These are phyloP conservation scores for Mesochorus sp. DNA, from an alignment of 2,888 invertebrate genomes.

Conservation along the genomic window DNA sequence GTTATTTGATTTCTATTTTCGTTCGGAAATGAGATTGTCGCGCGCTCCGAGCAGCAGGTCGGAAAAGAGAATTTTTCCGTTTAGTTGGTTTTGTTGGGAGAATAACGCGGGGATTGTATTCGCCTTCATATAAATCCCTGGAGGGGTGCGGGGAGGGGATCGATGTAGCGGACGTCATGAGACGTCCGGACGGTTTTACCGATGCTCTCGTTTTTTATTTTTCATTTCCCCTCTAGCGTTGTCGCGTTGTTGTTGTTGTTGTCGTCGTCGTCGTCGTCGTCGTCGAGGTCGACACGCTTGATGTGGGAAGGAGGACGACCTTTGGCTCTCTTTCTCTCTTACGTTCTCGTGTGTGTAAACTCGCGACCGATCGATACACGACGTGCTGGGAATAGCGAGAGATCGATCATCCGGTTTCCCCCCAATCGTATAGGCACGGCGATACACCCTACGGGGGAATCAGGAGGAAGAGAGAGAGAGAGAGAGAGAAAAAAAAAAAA, in stretches of 20 bases:
- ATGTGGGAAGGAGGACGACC: slow-evolving; percentile 38
- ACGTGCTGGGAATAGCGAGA: slow-evolving; percentile 65
- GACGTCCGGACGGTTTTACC: too few species aligned
- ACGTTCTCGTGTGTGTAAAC: slow-evolving; percentile 6
- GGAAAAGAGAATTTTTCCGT: background rate
- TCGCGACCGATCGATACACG: slow-evolving; percentile 44
- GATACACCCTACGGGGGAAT: background rate
- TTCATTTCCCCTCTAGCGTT: background rate
- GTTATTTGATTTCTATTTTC: slow-evolving; percentile 19
- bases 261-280: too few species aligned
- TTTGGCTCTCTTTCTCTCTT: slow-evolving; percentile 39
- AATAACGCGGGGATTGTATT: too few species aligned
- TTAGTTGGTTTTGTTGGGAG: background rate
- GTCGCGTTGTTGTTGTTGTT: too few species aligned
- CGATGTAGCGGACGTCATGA: background rate
- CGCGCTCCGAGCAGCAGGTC: background rate
- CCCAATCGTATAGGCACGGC: slow-evolving; percentile 2
- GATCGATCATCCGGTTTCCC: slow-evolving; percentile 62
- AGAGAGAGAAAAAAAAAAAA: slow-evolving; percentile 26
- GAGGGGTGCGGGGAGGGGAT: background rate
- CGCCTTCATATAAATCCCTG: background rate
- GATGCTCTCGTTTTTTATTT: background rate
- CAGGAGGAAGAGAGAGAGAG: slow-evolving; percentile 4
- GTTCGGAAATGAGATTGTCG: background rate
- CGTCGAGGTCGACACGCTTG: slow-evolving; percentile 33